Evolutionary conservation across 2,888 invertebrate species (phyloP), one percentile per base, ranked within the genome.

Genomic region (Blastobasis adustella): DNA sequence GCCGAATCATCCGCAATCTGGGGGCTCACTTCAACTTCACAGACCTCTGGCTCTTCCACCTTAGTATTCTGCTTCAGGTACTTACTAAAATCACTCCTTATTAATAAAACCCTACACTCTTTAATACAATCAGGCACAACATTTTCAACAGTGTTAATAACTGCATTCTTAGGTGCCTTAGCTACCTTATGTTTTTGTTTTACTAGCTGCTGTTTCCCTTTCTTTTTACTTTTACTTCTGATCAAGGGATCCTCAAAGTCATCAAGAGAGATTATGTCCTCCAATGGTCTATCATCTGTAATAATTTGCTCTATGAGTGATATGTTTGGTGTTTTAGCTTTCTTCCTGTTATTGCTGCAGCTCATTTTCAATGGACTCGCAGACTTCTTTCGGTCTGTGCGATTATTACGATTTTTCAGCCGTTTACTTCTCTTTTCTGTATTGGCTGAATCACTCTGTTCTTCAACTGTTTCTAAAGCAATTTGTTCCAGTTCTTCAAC

Each of bases 301-400:
- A 89, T 80, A 37, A 84, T 86, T 60, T 87, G 81, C 57, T 88
- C 87, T 54, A 85, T 69, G 2, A 86, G 72, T 23, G 86, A 86
- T 66, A 87, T 83, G 58, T 81, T 86, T 40, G 82, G 81, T 6
- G 81, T 58, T 58, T 78, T 82, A 0, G 58, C 1, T 61, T 73
- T 82, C 52, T 63, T 76, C 23, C 23, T 23, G 23, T 23, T 23
- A 37, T 59, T 63, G 46, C 51, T 62, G 10, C 42, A 45, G 4
- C n/a, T 46, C 9, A 10, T 38, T n/a, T 46, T 57, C 10, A 61
- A 62, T 4, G 82, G 78, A 54, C 76, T 82, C 43, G 61, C 63
- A n/a, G 78, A 75, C 38, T 54, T 66, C 50, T 65, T 69, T 39
- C 67, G 65, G 10, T 69, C 60, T 46, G 23, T 23, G 1, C 23